Evolutionary conservation across 2,888 invertebrate genomes (phyloP).

Genomic region (Mythimna lalbum): DNA sequence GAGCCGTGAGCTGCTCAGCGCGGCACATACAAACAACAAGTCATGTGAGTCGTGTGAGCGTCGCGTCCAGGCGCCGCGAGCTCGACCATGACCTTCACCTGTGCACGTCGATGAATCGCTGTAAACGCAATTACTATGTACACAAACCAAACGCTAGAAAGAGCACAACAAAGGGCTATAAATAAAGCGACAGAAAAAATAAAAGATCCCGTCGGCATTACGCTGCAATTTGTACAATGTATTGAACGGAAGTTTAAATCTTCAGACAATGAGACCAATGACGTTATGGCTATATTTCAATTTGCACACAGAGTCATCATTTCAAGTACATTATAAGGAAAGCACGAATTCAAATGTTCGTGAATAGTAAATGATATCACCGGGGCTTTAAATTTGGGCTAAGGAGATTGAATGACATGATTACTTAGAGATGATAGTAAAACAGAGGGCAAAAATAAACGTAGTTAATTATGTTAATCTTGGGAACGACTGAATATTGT

Average conservation of each 20-base stretch:
- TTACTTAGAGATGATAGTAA: constrained; percentile 35
- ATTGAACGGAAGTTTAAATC: constrained; percentile 70
- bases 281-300: constrained; percentile 59
- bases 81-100: constrained; percentile 85
- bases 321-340: constrained; percentile 56
- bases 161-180: constrained; percentile 68
- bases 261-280: constrained; percentile 63
- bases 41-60: constrained; percentile 86
- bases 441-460: constrained; percentile 44
- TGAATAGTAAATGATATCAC: constrained; percentile 52
- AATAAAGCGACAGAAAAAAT: constrained; percentile 60
- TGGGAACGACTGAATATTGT: constrained; percentile 52
- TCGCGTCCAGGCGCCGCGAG: constrained; percentile 73
- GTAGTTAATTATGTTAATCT: constrained; percentile 58
- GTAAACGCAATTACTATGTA: constrained; percentile 72
- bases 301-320: constrained; percentile 60
- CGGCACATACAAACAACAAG: constrained; percentile 74
- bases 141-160: constrained; percentile 65
- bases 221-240: constrained; percentile 63
- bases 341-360: constrained; percentile 53
- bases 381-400: constrained; percentile 54
- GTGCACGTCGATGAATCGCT: constrained; percentile 71
- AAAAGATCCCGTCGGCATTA: constrained; percentile 58
- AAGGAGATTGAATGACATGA: constrained; percentile 40
- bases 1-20: constrained; percentile 29